Base-by-base conservation (phyloP, 2,888 invertebrate species). In the Epistrophe eligans region DNA sequence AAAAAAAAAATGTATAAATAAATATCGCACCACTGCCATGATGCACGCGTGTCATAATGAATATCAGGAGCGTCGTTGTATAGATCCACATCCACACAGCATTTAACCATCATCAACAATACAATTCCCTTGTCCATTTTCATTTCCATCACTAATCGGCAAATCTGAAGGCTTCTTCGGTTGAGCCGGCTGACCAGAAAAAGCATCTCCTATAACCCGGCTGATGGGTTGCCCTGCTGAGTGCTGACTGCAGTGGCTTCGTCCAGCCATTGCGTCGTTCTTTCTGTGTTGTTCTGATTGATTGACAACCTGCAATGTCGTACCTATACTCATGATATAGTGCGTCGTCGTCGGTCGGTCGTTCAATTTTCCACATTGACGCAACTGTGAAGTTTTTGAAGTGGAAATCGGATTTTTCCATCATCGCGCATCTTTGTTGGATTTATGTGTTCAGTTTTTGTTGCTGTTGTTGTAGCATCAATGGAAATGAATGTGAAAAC, bases 241-340 rank as follows among this genome's bases (percentile, higher is more conserved):
- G n/a, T n/a, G n/a, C n/a, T n/a, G 40, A 28, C 15, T 6, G 70
- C 52, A 24, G 24, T 24, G 24, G 57, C 50, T 62, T 71, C 50
- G 48, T 50, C 24, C 60, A 66, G 35, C 10, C 6, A 1, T 5
- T 35, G 43, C 35, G 62, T 64, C 60, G 70, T 70, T 62, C 15
- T 67, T 11, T 32, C 28, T 24, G 24, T 55, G 38, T 73, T 62
- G 57, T 66, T 76, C 71, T 82, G 88, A 88, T 88, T 88, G 88
- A 88, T 88, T 88, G 88, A 88, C 80, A 79, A 77, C 62, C 73
- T 57, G 81, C 70, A 82, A 76, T 84, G 88, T 85, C 79, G 73
- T 79, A 40, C 45, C 32, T 38, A 35, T 35, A 40, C 62, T 15
- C 15, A 17, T 13, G 8, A n/a, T 24, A 55, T 17, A 57, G 40